These are phyloP conservation scores for Mesocricetus auratus DNA, from an alignment of 2,113 vertebrate species.

Conservation along the genomic window DNA sequence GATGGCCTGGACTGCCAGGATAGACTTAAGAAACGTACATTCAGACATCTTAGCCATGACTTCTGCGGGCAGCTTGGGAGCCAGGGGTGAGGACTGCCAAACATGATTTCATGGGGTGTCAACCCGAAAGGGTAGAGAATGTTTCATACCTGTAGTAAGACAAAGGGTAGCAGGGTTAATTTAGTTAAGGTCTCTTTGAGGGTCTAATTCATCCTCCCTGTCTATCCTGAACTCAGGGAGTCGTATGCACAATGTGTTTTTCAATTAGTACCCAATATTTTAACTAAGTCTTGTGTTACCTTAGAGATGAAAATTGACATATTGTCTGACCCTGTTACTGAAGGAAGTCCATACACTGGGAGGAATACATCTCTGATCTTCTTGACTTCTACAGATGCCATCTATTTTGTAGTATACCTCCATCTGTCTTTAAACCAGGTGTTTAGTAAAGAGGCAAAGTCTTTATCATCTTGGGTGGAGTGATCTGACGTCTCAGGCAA, in stretches of 20 bases:
- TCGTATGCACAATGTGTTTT: neutral
- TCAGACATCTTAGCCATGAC: no score
- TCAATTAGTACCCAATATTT: neutral
- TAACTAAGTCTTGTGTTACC: neutral
- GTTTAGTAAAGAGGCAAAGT: neutral
- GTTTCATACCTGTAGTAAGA: neutral
- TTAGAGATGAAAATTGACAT: neutral
- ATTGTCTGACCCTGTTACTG: neutral
- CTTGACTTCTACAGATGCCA: neutral
- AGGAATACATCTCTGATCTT: neutral
- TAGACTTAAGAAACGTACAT: neutral
- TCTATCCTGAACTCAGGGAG: neutral
- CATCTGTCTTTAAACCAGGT: no score
- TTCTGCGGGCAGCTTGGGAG: neutral
- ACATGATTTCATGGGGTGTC: neutral
- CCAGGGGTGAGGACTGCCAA: neutral
- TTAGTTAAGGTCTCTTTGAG: neutral
- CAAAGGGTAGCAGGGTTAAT: neutral
- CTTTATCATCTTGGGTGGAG: neutral
- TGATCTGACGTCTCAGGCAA: neutral
- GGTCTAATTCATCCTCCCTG: neutral
- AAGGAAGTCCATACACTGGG: neutral
- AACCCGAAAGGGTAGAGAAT: neutral
- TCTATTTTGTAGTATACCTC: neutral
- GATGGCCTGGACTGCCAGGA: neutral